Base-by-base conservation (phyloP, 2,888 invertebrate species). In the Epirrhoe alternata region DNA sequence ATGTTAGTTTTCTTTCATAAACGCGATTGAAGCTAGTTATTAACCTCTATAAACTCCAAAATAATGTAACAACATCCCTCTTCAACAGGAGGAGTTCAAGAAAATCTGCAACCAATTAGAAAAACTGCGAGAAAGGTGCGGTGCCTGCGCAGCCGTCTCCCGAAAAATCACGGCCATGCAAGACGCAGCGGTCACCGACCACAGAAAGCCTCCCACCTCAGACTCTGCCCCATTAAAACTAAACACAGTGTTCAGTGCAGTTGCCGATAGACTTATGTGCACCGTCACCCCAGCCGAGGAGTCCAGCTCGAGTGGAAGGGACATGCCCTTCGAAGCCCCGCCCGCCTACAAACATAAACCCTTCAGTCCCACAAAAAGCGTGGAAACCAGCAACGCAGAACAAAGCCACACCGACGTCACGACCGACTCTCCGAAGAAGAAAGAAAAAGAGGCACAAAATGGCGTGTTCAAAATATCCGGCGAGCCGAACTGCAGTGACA, bases 151-250 rank as follows among this genome's bases (percentile, higher is more conserved):
- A 16, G 95, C 96, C 64, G 89, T 97, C 69, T 96, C 96, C 12
- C 95, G 96, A 62, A 96, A 96, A 78, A 96, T 97, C 71, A 94
- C 94, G 0, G 96, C 97, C 6, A 97, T 97, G 97, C 96, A 97
- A 78, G 97, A 97, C 67, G 97, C 97, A 0, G 96, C 96, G 0
- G 94, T 94, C 33, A 85, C 94, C 7, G 95, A 95, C 16, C 79
- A 61, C 47, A 56, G 86, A 38, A 92, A 89, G 73, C 93, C 94
- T 1, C 86, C 94, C n/a, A 81, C 92, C 0, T 89, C 91, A 49
- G 94, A 90, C 64, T 90, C 90, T 53, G 92, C 90, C 10, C 94
- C 90, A 0, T 78, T 91, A 0, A 93, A 93, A 80, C 87, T 94
- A 0, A 94, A 94, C 77, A 94, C 92, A 33, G 93, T 94, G 1